Conservation (phyloP, 2,888 invertebrate species). For the Toxonevra muliebris region DNA sequence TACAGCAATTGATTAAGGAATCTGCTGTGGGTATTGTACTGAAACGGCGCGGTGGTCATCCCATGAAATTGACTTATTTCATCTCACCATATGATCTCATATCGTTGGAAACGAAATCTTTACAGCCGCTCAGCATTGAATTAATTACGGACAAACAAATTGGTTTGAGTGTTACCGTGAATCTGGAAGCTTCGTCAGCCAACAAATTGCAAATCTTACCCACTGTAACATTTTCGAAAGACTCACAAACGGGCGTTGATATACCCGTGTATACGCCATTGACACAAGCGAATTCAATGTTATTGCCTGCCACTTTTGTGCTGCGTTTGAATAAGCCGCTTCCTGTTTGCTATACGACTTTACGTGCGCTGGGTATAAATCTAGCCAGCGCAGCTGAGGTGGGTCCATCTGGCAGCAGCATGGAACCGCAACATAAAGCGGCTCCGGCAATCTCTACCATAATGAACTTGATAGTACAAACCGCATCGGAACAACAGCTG, state of each 20-base stretch:
- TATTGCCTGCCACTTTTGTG: slow-evolving; percentile 91
- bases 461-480: slow-evolving; percentile 78
- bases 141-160: slow-evolving; percentile 74
- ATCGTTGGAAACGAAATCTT: slow-evolving; percentile 76
- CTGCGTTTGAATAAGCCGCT: slow-evolving; percentile 81
- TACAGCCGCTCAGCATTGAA: slow-evolving; percentile 80
- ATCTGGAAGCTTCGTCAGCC: slow-evolving; percentile 88
- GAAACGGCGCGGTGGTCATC: slow-evolving; percentile 86
- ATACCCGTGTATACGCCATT: slow-evolving; percentile 83
- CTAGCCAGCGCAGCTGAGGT: slow-evolving; percentile 30
- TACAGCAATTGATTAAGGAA: slow-evolving; percentile 78
- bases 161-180: slow-evolving; percentile 88
- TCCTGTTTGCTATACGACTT: slow-evolving; percentile 82
- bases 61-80: slow-evolving; percentile 94
- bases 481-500: slow-evolving; percentile 78
- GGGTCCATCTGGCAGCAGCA: slow-evolving; percentile 25
- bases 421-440: slow-evolving; percentile 41
- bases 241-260: slow-evolving; percentile 68
- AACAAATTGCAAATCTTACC: slow-evolving; percentile 68
- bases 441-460: slow-evolving; percentile 41
- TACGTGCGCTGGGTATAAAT: slow-evolving; percentile 72
- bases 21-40: slow-evolving; percentile 89
- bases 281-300: slow-evolving; percentile 84
- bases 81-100: slow-evolving; percentile 92
- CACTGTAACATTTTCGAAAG: slow-evolving; percentile 55